A percentile compares a stretch with the other conserved stretches of the same genome.
These are phyloP conservation scores for Slavum lentiscoides DNA, from an alignment of 2,888 invertebrate genomes.

Conservation along the genomic window DNA sequence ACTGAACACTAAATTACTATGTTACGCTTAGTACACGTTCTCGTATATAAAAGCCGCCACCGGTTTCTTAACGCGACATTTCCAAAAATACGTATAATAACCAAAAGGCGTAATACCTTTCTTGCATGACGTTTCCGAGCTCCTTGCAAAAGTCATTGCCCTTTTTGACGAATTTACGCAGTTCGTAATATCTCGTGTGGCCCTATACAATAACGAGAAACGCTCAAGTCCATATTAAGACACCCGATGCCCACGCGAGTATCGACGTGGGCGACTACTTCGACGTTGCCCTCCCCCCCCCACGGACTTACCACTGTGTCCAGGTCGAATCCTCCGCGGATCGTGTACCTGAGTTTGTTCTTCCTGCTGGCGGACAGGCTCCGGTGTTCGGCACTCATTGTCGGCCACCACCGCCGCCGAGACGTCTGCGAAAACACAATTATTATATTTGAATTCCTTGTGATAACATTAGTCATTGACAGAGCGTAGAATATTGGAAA, in stretches of 20 bases:
- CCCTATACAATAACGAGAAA: constrained; percentile 68
- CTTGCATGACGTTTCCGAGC: constrained; percentile 82
- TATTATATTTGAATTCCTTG: too few relatives aligned
- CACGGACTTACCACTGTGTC: constrained; percentile 36
- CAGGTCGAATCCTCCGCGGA: constrained; percentile 46
- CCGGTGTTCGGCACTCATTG: constrained; percentile 31
- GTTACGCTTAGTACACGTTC: too few relatives aligned
- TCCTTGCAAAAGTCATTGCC: constrained; percentile 95
- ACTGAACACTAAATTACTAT: too few relatives aligned
- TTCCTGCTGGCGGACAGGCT: constrained; percentile 29
- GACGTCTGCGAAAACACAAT: constrained; percentile 3
- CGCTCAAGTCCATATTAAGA: not conserved
- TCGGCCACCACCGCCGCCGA: not conserved
- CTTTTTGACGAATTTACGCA: constrained; percentile 88
- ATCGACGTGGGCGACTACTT: not conserved
- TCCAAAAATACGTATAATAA: too few relatives aligned
- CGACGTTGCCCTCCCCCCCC: not conserved
- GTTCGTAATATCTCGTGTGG: constrained; percentile 90
- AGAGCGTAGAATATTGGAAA: too few relatives aligned
- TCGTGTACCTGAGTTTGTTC: constrained; percentile 30
- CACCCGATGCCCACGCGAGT: not conserved
- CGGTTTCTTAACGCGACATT: too few relatives aligned
- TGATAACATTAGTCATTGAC: too few relatives aligned
- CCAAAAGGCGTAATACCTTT: constrained; percentile 69
- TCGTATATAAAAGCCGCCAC: too few relatives aligned